Evolutionary conservation across 1,140 invertebrate genomes (phyloP).

Genomic region (Eurytemora carolleeae): DNA sequence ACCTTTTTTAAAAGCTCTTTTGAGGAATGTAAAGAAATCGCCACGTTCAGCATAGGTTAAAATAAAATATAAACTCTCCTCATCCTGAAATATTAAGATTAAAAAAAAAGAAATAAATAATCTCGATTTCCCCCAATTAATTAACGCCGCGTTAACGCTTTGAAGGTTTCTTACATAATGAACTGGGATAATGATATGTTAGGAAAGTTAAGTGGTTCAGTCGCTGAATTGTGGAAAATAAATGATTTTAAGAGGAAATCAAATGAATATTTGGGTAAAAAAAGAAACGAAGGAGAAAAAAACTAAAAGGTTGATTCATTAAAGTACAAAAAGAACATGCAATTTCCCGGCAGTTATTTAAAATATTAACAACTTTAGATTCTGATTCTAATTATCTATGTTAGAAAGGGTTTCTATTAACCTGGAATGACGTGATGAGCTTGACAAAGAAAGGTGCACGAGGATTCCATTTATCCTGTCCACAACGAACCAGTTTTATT

Average conservation of each 20-base stretch:
- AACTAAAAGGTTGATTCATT: no score
- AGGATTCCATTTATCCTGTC: no score
- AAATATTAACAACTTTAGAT: no score
- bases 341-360: no score
- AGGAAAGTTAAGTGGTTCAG: conserved; percentile 22
- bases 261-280: no score
- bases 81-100: conserved; percentile 3
- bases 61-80: conserved; percentile 10
- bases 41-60: conserved; percentile 13
- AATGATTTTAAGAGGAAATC: no score
- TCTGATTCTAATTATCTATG: no score
- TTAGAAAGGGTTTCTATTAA: no score
- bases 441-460: conserved; percentile 63
- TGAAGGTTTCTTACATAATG: neutral
- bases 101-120: conserved; percentile 16
- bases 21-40: conserved; percentile 10
- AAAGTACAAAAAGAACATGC: no score
- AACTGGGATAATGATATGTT: neutral
- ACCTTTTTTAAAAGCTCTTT: neutral
- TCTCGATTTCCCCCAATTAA: neutral
- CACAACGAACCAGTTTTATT: no score
- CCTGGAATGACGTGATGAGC: conserved; percentile 91
- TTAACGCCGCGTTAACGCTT: conserved; percentile 1
- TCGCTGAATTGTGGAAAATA: conserved; percentile 69
- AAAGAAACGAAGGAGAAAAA: no score